Conservation (phyloP, 2,113 vertebrate genomes). For the Numida meleagris region DNA sequence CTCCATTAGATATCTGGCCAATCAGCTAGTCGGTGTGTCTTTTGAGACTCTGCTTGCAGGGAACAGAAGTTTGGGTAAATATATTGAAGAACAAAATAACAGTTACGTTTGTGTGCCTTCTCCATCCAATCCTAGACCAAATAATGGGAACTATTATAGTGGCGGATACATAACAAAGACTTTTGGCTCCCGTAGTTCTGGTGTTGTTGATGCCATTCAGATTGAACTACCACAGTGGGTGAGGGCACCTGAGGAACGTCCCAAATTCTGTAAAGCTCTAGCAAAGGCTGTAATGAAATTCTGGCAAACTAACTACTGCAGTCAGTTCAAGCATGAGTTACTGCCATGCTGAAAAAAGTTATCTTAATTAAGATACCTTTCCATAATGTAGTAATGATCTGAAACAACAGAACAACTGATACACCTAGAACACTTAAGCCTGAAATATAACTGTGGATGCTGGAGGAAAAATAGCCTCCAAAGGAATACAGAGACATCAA, state of each 20-base stretch:
- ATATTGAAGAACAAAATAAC: conserved; percentile 50
- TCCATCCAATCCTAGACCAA: conserved; percentile 64
- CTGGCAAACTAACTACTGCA: conserved; percentile 56
- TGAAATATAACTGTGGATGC: neutral
- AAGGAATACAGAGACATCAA: neutral
- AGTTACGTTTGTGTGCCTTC: conserved; percentile 65
- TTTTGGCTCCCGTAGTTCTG: conserved; percentile 51
- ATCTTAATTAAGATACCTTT: neutral
- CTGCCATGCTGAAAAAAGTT: neutral
- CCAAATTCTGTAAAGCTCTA: conserved; percentile 56
- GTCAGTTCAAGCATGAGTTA: neutral
- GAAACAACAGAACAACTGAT: neutral
- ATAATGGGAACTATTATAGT: conserved; percentile 59
- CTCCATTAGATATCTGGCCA: conserved; percentile 55
- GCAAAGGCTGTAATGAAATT: conserved; percentile 61
- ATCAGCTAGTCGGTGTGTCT: conserved; percentile 18
- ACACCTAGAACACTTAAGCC: neutral
- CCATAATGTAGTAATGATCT: neutral
- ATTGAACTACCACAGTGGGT: conserved; percentile 67
- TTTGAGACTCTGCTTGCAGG: conserved; percentile 45
- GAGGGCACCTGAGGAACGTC: conserved; percentile 34
- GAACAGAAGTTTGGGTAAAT: conserved; percentile 56
- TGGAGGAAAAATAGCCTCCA: neutral
- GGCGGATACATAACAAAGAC: conserved; percentile 61
- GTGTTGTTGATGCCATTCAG: conserved; percentile 62